phyloP scores from a whole-genome alignment of 2,888 invertebrate species.

The Slavum lentiscoides region DNA sequence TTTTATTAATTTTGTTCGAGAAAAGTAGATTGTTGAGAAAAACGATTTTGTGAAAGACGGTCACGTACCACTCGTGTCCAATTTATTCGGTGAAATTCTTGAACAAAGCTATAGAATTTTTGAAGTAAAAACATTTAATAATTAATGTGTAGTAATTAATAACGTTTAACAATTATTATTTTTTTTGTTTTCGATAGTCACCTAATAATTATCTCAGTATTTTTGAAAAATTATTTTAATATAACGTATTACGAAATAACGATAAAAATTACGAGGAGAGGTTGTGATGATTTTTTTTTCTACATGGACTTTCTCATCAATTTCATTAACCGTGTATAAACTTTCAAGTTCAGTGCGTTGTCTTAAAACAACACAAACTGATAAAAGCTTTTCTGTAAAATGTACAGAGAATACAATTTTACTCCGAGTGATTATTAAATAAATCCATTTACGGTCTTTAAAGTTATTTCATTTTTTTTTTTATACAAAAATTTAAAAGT shows the following conservation, averaged over 20 bases:
- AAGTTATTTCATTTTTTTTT: neutral
- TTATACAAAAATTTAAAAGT: conserved; percentile 1
- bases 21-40: too few relatives aligned
- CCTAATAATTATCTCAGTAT: neutral
- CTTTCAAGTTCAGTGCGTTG: neutral
- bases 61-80: too few relatives aligned
- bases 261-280: neutral
- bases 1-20: too few relatives aligned
- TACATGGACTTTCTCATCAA: neutral
- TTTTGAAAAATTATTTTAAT: conserved; percentile 2
- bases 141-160: neutral
- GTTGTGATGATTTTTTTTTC: neutral
- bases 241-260: neutral
- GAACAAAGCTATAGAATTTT: neutral
- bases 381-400: conserved; percentile 23
- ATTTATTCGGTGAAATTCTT: neutral
- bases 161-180: too few relatives aligned
- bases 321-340: neutral
- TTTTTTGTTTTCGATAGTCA: too few relatives aligned
- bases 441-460: neutral
- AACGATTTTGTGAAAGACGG: too few relatives aligned
- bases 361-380: conserved; percentile 11
- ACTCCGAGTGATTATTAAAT: conserved; percentile 5
- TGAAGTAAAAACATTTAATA: neutral
- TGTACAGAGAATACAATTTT: conserved; percentile 7